A percentile compares a stretch with the other conserved stretches of the same genome.
These are phyloP conservation scores for Osmoderma eremita DNA, from an alignment of 2,888 invertebrate species.

Conservation along the genomic window DNA sequence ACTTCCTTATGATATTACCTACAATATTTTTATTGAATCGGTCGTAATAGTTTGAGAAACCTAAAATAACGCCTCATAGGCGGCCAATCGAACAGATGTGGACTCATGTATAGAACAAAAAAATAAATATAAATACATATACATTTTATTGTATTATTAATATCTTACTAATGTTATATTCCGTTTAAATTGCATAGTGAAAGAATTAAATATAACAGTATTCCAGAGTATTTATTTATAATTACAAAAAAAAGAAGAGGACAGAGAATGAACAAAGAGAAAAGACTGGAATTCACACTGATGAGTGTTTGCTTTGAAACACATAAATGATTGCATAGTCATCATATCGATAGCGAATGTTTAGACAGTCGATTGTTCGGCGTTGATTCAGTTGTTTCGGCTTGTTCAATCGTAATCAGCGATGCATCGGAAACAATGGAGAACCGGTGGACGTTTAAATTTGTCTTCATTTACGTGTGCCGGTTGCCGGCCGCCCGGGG, in stretches of 20 bases:
- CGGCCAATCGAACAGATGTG: too few relatives aligned
- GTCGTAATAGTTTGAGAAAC: too few relatives aligned
- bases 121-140: too few relatives aligned
- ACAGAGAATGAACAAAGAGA: slow-evolving; percentile 2
- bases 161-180: too few relatives aligned
- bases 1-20: too few relatives aligned
- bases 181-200: too few relatives aligned
- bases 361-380: slow-evolving; percentile 50
- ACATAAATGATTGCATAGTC: slow-evolving; percentile 46
- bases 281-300: slow-evolving; percentile 8
- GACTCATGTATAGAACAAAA: too few relatives aligned
- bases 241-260: slow-evolving; percentile 2
- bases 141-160: too few relatives aligned
- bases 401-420: slow-evolving; percentile 60
- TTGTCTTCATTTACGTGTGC: slow-evolving; percentile 64
- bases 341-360: slow-evolving; percentile 50
- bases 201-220: too few relatives aligned
- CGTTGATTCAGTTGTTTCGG: slow-evolving; percentile 51
- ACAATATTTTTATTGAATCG: too few relatives aligned
- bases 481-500: slow-evolving; percentile 61
- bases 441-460: slow-evolving; percentile 58
- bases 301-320: slow-evolving; percentile 27
- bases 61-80: too few relatives aligned
- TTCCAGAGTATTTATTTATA: too few relatives aligned
- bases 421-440: slow-evolving; percentile 53